Percentiles rank a stretch among this genome's conserved stretches.
Evolutionary conservation across 2,888 invertebrate species (phyloP).

Genomic region (Notodonta ziczac): DNA sequence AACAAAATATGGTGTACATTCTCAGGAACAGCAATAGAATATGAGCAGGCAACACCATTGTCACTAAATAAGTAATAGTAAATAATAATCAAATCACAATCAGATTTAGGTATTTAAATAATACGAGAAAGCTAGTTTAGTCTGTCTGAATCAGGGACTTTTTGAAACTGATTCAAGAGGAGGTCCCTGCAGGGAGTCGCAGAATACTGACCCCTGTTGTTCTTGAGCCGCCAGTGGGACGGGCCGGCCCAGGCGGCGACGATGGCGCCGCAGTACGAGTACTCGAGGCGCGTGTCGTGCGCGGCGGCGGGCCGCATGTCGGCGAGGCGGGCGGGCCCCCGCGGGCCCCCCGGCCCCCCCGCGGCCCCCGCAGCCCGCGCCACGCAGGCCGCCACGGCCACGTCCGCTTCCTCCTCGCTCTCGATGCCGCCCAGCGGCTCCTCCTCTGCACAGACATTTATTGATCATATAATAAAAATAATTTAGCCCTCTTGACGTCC

Average conservation of each 20-base stretch:
- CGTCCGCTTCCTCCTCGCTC: constrained; percentile 76
- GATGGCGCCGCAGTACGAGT: constrained; percentile 87
- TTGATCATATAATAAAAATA: no score
- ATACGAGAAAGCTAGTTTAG: no score
- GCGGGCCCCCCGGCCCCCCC: no score
- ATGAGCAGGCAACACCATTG: no score
- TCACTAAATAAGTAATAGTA: no score
- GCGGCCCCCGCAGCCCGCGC: constrained; percentile 55
- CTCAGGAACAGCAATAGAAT: no score
- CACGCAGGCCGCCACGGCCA: constrained; percentile 66
- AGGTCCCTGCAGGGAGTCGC: constrained; percentile 59
- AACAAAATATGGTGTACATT: no score
- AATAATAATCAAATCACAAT: no score
- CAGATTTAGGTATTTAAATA: no score
- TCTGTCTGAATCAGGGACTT: no score
- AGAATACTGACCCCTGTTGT: constrained; percentile 61
- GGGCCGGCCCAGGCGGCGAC: constrained; percentile 92
- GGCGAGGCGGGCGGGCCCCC: constrained; percentile 58
- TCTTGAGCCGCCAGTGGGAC: constrained; percentile 91
- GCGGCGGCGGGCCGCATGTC: constrained; percentile 84
- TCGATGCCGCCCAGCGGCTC: constrained; percentile 76
- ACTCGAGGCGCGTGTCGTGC: constrained; percentile 84
- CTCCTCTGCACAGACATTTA: constrained; percentile 53
- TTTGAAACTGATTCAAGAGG: no score
- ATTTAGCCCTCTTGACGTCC: no score